phyloP scores from a whole-genome alignment of 2,113 vertebrate species.

The Cromileptes altivelis region DNA sequence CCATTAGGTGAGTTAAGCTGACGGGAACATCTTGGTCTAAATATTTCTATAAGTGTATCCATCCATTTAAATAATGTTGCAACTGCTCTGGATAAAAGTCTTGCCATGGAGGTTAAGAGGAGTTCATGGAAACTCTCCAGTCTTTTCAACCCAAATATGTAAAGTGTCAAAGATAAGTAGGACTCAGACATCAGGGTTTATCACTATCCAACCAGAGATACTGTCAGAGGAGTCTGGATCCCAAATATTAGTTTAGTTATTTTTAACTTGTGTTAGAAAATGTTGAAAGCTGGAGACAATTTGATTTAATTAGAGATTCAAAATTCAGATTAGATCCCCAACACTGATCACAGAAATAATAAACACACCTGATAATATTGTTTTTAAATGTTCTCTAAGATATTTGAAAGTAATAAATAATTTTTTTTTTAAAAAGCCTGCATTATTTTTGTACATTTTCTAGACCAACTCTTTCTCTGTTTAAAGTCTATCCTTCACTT shows the following conservation, averaged over 20 bases:
- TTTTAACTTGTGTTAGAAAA: not conserved
- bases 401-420: not conserved
- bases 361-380: not conserved
- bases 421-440: not conserved
- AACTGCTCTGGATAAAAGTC: not conserved
- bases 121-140: not conserved
- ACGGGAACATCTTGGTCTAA: not conserved
- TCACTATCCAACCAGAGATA: not conserved
- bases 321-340: not conserved
- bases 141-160: not conserved
- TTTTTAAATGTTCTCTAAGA: not conserved
- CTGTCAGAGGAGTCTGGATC: not conserved
- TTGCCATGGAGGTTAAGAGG: not conserved
- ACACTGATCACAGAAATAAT: not conserved
- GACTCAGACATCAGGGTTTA: not conserved
- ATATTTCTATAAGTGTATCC: not conserved
- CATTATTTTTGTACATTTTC: not conserved
- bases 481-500: not conserved
- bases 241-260: not conserved
- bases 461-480: not conserved
- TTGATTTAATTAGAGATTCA: not conserved
- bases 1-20: conserved; percentile 3
- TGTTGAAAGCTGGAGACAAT: not conserved
- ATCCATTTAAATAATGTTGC: not conserved
- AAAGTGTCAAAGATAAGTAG: not conserved